Evolutionary conservation across 1,140 invertebrate species (phyloP), one percentile per base, ranked within the genome.

Genomic region (Drosophila prosaltans): DNA sequence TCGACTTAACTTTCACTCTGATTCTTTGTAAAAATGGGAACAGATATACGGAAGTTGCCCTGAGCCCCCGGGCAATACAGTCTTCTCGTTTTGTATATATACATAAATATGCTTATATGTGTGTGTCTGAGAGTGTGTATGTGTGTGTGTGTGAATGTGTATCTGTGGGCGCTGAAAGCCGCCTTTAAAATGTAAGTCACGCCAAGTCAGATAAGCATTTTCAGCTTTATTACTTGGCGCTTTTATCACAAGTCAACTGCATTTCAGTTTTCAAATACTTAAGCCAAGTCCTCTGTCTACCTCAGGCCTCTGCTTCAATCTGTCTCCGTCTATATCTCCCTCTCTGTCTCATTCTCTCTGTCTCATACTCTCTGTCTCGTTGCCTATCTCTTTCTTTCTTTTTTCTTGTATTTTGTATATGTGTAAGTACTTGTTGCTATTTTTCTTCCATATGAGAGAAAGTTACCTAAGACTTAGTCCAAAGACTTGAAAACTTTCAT

Each of bases 151-250:
- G 57, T 36, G 26, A 65, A 45, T 66, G 30, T 59, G 16, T 30
- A 60, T 45, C 30, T 28, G 40, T 32, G 32, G 26, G n/a, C 41
- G 82, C 24, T 88, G 73, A 89, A 89, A 83, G 74, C 66, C 57
- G 74, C 67, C 81, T 89, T 89, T 84, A 84, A 84, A 86, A 89
- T 84, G 80, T 78, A 84, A 84, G 85, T 81, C 84, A 89, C 81
- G 85, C 71, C 65, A 69, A 71, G 80, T n/a, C 84, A 75, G 84
- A 89, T 89, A 89, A 89, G 73, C 75, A 79, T 89, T 84, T 70
- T 72, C 61, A 67, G 78, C 84, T 89, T 84, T 80, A 89, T 89
- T 89, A 81, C 77, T 71, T 58, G 60, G 45, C 69, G 72, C 75
- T 81, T 69, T 86, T 86, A 86, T 82, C 83, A 67, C 72, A 72